phyloP scores from a whole-genome alignment of 2,888 invertebrate genomes.

The Thereva nobilitata region DNA sequence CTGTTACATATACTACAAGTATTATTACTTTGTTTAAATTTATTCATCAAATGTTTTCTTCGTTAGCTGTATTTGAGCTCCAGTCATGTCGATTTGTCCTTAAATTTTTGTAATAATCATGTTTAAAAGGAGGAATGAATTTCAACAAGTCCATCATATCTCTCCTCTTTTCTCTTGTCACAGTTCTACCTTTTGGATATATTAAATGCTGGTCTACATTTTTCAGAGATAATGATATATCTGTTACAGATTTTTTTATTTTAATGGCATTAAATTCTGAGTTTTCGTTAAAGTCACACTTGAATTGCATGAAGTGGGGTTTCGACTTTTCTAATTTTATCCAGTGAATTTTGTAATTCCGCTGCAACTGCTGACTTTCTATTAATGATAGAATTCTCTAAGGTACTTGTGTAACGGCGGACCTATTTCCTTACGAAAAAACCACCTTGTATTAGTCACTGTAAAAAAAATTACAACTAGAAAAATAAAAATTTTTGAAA shows the following conservation, averaged over 20 bases:
- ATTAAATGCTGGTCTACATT: slow-evolving; percentile 20
- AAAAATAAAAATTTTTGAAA: too few species aligned
- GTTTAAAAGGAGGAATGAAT: slow-evolving; percentile 43
- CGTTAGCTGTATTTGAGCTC: slow-evolving; percentile 41
- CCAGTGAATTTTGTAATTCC: too few species aligned
- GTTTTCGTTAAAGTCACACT: slow-evolving; percentile 45
- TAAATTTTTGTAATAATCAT: slow-evolving; percentile 41
- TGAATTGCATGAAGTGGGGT: slow-evolving; percentile 45
- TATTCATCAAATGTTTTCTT: slow-evolving; percentile 42
- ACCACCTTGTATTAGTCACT: too few species aligned
- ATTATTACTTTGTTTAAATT: too few species aligned
- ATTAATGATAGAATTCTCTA: too few species aligned
- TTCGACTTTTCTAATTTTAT: slow-evolving; percentile 39
- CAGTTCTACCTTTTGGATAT: slow-evolving; percentile 22
- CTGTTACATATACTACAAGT: too few species aligned
- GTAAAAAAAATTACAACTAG: too few species aligned
- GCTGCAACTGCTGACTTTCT: too few species aligned
- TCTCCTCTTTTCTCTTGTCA: slow-evolving; percentile 20
- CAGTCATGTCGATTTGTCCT: slow-evolving; percentile 41
- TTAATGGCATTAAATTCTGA: slow-evolving; percentile 43
- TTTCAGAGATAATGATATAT: slow-evolving; percentile 41
- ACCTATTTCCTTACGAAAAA: too few species aligned
- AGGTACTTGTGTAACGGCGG: too few species aligned
- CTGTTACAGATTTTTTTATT: slow-evolving; percentile 43
- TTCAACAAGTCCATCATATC: slow-evolving; percentile 41